Base-by-base conservation (phyloP, 2,888 invertebrate genomes). In the Tinea semifulvella region DNA sequence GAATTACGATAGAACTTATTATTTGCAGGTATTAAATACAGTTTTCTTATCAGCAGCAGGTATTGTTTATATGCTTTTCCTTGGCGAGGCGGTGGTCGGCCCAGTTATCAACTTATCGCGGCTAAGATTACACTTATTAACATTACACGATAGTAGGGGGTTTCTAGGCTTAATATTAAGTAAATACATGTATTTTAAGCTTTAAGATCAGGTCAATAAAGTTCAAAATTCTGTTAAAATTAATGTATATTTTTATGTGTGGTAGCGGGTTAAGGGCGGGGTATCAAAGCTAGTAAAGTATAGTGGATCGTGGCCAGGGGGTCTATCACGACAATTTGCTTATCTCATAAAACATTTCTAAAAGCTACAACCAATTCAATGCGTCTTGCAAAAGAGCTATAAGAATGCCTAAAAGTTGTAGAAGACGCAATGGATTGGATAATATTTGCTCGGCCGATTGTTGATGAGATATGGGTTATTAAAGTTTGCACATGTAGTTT, bases 51-150 rank as follows among this genome's bases (percentile, higher is more conserved):
- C 36, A 36, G 36, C 8, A 36, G n/a, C 13, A 18, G 10, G 36
- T 40, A 40, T 22, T 40, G 40, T 40, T 40, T 40, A 40, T 40
- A 40, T 2, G 40, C 13, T 40, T 40, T 11, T 35, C 4, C 20
- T 4, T 11, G 20, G 14, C 42, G 27, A 27, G 26, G 17, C 42
- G 42, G 42, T 42, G 45, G 40, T 52, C 50, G 57, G 53, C 58
- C 63, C 55, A 58, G 54, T 63, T 63, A 56, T 61, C 63, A 54
- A 55, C 52, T 53, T 61, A 60, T 61, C 58, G 56, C 52, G 46
- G 45, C 56, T 58, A 61, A 57, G 63, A 65, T 65, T 60, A 60
- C 62, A 54, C 58, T 55, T 58, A 64, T 63, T 63, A 63, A 46
- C 46, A 47, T 39, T 46, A 54, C 50, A 53, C 50, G 48, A 54